A percentile compares a stretch with the other conserved stretches of the same genome.
Evolutionary conservation across 1,140 invertebrate genomes (phyloP).

Genomic region (Kradibia gibbosae): DNA sequence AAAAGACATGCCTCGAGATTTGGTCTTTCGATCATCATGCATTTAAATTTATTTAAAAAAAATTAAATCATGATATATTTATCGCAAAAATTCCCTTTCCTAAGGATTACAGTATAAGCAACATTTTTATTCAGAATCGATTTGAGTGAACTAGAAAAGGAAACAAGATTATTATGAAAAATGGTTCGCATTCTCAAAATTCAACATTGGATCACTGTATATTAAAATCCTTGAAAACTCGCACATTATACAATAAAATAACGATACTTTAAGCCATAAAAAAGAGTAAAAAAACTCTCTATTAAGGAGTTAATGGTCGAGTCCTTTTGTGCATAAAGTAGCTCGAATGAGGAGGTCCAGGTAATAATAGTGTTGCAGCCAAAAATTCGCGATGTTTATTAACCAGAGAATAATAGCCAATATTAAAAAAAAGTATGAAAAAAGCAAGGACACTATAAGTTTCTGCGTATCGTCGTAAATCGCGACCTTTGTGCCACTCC

Average conservation of each 20-base stretch:
- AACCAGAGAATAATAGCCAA: constrained; percentile 37
- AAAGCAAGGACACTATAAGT: constrained; percentile 40
- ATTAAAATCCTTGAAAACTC: constrained; percentile 25
- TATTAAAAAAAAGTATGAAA: constrained; percentile 27
- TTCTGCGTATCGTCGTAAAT: constrained; percentile 56
- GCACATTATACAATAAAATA: constrained; percentile 36
- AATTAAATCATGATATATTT: background rate
- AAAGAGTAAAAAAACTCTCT: constrained; percentile 4
- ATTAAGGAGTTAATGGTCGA: constrained; percentile 7
- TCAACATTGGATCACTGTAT: background rate
- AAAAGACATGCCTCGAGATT: background rate
- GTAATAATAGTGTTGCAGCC: constrained; percentile 8
- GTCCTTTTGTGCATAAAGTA: constrained; percentile 36
- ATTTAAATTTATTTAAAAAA: too few relatives aligned
- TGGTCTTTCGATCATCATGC: background rate
- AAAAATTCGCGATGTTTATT: constrained; percentile 40
- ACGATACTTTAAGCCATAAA: constrained; percentile 29
- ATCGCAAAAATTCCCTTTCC: background rate
- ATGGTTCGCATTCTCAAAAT: constrained; percentile 29
- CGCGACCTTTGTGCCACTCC: constrained; percentile 42
- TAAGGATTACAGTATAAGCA: constrained; percentile 17
- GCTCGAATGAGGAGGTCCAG: constrained; percentile 13
- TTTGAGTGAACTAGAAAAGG: background rate
- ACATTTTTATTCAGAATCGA: constrained; percentile 1
- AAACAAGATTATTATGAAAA: constrained; percentile 16